A percentile compares a stretch with the other conserved stretches of the same genome.
These are phyloP conservation scores for Hyppa rectilinea DNA, from an alignment of 2,888 invertebrate genomes.

Conservation along the genomic window DNA sequence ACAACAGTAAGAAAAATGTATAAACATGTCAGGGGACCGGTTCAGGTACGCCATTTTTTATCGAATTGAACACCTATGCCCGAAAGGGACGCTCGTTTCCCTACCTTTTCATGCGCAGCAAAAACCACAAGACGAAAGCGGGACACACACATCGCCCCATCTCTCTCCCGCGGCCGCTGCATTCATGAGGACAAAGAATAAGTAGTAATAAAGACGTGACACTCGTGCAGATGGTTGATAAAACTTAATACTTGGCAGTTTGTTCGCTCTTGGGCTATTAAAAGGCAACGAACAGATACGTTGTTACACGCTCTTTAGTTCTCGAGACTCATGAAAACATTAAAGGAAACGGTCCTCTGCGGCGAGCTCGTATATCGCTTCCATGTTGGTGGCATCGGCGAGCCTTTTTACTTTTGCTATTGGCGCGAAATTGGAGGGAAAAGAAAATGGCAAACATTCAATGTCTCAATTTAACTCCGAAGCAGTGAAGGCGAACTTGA, in stretches of 20 bases:
- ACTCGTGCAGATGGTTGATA: slow-evolving; percentile 90
- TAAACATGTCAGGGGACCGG: slow-evolving; percentile 89
- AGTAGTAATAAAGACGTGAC: slow-evolving; percentile 90
- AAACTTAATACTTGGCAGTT: slow-evolving; percentile 89
- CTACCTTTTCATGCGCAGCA: slow-evolving; percentile 79
- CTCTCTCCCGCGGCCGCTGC: slow-evolving; percentile 77
- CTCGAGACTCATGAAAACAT: slow-evolving; percentile 87
- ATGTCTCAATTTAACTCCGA: slow-evolving; percentile 87
- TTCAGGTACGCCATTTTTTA: slow-evolving; percentile 90
- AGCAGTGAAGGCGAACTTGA: slow-evolving; percentile 76
- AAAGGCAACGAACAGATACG: slow-evolving; percentile 87
- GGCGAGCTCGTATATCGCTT: slow-evolving; percentile 83
- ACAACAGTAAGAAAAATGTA: slow-evolving; percentile 89
- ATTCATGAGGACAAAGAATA: slow-evolving; percentile 89
- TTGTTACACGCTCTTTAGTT: slow-evolving; percentile 88
- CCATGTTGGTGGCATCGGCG: slow-evolving; percentile 84
- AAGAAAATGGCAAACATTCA: slow-evolving; percentile 87
- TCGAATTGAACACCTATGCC: slow-evolving; percentile 88
- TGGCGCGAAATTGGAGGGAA: slow-evolving; percentile 85
- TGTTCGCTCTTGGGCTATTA: slow-evolving; percentile 87
- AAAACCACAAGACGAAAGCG: slow-evolving; percentile 74
- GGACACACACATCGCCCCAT: slow-evolving; percentile 73
- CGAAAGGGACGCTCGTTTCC: slow-evolving; percentile 82
- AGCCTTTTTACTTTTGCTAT: slow-evolving; percentile 85
- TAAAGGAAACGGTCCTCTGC: slow-evolving; percentile 85